Evolutionary conservation across 2,797 vertebrate genomes (phyloP), one percentile per base, ranked within the genome.

Genomic region (Gambelia wislizenii): DNA sequence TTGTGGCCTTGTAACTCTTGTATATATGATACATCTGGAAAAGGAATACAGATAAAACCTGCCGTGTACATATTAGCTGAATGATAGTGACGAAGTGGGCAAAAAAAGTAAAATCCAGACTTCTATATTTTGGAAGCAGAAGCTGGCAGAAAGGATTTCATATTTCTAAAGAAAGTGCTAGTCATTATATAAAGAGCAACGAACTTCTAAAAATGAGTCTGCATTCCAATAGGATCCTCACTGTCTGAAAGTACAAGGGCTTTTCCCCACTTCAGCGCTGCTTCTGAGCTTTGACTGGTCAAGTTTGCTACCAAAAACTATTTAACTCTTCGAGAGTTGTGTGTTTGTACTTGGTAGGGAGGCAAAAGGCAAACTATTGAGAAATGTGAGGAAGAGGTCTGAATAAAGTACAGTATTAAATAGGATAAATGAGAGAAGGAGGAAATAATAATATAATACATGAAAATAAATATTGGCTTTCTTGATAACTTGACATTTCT

Each of bases 101-200:
- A 83, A 69, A 76, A 39, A 83, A 70, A 59, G 27, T 39, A 54
- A 84, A 61, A 84, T 54, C 22, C 74, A 44, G 47, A 70, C 14
- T 70, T 39, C 54, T 59, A 79, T 84, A 59, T 84, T 84, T 77
- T 78, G 0, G 0, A 14, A 27, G 22, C 84, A 67, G 59, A 33
- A 30, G 76, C 59, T 76, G 84, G 30, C 36, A 86, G 84, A 56
- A 88, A 33, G 61, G 84, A 87, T 93, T 90, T 92, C 14, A 81
- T 33, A 76, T 89, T 5, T 1, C 44, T 54, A 1, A 87, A 54
- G 5, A 78, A 83, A 75, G 27, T 69, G 6, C 16, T 59, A 77
- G 18, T 16, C 82, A 42, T n/a, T 61, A 33, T 85, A 79, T 77
- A 20, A 39, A 54, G 14, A 81, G 42, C 83, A 52, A 83, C 85